Conservation (phyloP, 2,797 vertebrate genomes). For the Chaunax sp. region DNA sequence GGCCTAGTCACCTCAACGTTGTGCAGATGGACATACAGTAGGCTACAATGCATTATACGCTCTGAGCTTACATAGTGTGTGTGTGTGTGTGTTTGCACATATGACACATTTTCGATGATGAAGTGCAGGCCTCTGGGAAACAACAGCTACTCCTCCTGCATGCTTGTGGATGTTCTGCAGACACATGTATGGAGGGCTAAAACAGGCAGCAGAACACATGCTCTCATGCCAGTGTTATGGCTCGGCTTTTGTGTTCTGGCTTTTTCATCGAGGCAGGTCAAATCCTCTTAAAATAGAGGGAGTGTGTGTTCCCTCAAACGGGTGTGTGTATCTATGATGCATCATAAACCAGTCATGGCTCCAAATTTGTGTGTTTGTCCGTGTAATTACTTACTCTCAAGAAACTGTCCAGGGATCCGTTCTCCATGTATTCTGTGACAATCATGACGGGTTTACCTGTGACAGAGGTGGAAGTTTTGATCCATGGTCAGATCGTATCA, state of each 20-base stretch:
- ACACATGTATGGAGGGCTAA: conserved; percentile 60
- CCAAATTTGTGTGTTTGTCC: conserved; percentile 1
- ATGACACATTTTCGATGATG: conserved; percentile 60
- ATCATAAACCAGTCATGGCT: neutral
- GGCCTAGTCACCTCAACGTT: conserved; percentile 66
- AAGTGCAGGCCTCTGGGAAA: conserved; percentile 71
- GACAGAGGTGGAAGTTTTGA: conserved; percentile 27
- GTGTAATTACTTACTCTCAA: conserved; percentile 79
- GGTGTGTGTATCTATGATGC: neutral
- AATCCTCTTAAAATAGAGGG: conserved; percentile 45
- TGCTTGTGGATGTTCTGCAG: conserved; percentile 65
- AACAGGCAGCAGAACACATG: conserved; percentile 53
- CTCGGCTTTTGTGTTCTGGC: conserved; percentile 66
- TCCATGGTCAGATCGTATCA: neutral
- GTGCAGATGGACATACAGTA: neutral
- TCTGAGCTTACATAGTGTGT: neutral
- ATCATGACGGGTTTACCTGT: conserved; percentile 88
- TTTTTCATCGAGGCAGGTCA: conserved; percentile 72
- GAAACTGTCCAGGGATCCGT: conserved; percentile 87
- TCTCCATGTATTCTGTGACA: conserved; percentile 88
- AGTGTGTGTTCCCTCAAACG: neutral
- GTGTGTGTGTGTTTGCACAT: conserved; percentile 30
- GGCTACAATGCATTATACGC: conserved; percentile 26
- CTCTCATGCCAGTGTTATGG: conserved; percentile 63
- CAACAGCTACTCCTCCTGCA: conserved; percentile 59